Conservation (phyloP, 1,140 invertebrate species). For the Leptonema lineaticorne region DNA sequence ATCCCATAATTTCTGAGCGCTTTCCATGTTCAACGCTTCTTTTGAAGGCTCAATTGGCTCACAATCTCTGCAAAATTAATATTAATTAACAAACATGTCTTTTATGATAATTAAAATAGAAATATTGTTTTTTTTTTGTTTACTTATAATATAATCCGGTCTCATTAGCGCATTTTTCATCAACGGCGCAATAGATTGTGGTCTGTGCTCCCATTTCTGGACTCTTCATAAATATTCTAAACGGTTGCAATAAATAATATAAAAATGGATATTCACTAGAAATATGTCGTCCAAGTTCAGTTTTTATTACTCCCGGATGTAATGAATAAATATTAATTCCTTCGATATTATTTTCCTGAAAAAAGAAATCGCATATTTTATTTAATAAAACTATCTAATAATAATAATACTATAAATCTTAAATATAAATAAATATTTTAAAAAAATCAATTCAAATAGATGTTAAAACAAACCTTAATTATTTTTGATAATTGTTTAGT, state of each 20-base stretch:
- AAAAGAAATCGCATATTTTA: not conserved
- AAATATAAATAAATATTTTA: conserved; percentile 25
- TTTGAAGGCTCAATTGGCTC: conserved; percentile 47
- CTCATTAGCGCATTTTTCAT: conserved; percentile 64
- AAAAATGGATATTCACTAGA: conserved; percentile 41
- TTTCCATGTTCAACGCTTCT: conserved; percentile 57
- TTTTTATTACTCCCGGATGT: conserved; percentile 73
- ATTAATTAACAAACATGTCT: not conserved
- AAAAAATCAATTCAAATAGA: not conserved
- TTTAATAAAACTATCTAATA: not conserved
- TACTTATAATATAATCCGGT: conserved; percentile 68
- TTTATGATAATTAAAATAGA: not conserved
- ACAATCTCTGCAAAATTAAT: conserved; percentile 57
- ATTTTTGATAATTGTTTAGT: conserved; percentile 61
- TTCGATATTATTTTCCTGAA: conserved; percentile 45
- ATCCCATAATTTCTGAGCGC: conserved; percentile 70
- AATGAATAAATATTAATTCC: conserved; percentile 68
- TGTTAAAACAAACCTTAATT: conserved; percentile 50
- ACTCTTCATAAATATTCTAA: conserved; percentile 58
- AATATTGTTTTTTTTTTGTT: conserved; percentile 38
- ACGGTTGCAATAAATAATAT: not conserved
- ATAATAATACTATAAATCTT: not conserved
- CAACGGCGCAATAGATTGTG: conserved; percentile 71
- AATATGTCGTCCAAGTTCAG: conserved; percentile 72
- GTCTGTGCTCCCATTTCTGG: conserved; percentile 76